Evolutionary conservation across 1,140 invertebrate species (phyloP).

Genomic region (Agrypnia vestita): DNA sequence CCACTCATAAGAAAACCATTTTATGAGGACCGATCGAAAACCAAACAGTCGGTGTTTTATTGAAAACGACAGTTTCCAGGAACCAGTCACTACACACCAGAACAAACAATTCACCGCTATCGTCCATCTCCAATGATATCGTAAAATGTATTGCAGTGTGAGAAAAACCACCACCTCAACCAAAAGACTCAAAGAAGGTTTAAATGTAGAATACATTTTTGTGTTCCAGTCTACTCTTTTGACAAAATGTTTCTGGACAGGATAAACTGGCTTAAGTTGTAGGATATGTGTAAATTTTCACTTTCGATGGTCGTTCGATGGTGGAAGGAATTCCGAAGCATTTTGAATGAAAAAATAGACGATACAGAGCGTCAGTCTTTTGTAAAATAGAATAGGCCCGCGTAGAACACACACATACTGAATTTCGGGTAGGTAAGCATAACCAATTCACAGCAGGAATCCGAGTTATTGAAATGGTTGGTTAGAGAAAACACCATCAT

Average conservation of each 20-base stretch:
- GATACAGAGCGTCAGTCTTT: background rate
- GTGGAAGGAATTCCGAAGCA: constrained; percentile 37
- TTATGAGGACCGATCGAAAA: constrained; percentile 7
- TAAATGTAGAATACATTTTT: too few relatives aligned
- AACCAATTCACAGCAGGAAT: constrained; percentile 12
- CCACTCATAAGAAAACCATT: background rate
- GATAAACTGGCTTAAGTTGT: constrained; percentile 20
- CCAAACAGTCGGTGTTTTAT: background rate
- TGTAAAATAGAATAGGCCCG: background rate
- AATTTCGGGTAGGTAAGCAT: background rate
- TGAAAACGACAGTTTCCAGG: constrained; percentile 41
- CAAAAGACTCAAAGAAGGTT: too few relatives aligned
- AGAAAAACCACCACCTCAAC: too few relatives aligned
- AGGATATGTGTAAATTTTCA: constrained; percentile 55
- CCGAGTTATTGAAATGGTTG: background rate
- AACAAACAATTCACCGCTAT: constrained; percentile 11
- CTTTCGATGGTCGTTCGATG: constrained; percentile 45
- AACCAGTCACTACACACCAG: background rate
- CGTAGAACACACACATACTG: background rate
- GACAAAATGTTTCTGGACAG: background rate
- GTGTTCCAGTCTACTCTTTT: too few relatives aligned
- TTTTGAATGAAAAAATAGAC: background rate
- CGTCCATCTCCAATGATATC: background rate
- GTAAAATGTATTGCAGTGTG: too few relatives aligned
- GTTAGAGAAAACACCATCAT: background rate